phyloP scores from a whole-genome alignment of 2,113 vertebrate species.

The Cyphotilapia sp. region DNA sequence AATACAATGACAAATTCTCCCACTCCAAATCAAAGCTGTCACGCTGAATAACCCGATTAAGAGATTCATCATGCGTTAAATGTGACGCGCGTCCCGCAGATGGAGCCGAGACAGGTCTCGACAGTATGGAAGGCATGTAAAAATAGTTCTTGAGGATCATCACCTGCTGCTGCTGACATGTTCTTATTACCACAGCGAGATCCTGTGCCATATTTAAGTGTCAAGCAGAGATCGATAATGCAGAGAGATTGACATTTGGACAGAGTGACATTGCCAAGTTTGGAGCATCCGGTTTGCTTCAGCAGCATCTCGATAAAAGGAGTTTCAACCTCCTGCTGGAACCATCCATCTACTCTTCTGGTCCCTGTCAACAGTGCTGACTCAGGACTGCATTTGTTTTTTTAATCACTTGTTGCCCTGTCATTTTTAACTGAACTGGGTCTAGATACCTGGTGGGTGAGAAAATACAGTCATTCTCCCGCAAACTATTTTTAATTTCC shows the following conservation, averaged over 20 bases:
- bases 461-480: background rate
- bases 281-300: constrained; percentile 13
- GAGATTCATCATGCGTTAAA: background rate
- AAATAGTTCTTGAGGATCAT: constrained; percentile 50
- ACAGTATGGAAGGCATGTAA: constrained; percentile 18
- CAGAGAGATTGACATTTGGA: constrained; percentile 38
- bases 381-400: background rate
- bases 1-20: background rate
- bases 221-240: constrained; percentile 23
- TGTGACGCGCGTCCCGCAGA: background rate
- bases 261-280: constrained; percentile 48
- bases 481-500: background rate
- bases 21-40: background rate
- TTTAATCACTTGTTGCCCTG: background rate
- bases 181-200: constrained; percentile 32
- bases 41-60: background rate
- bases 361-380: background rate
- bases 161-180: constrained; percentile 33
- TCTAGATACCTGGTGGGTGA: background rate
- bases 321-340: background rate
- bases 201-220: constrained; percentile 25
- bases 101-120: background rate
- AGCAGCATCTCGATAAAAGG: constrained; percentile 52
- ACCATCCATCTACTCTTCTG: background rate
- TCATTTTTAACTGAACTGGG: background rate